Conservation (phyloP, 2,888 invertebrate species). For the Drosophila rubida region DNA sequence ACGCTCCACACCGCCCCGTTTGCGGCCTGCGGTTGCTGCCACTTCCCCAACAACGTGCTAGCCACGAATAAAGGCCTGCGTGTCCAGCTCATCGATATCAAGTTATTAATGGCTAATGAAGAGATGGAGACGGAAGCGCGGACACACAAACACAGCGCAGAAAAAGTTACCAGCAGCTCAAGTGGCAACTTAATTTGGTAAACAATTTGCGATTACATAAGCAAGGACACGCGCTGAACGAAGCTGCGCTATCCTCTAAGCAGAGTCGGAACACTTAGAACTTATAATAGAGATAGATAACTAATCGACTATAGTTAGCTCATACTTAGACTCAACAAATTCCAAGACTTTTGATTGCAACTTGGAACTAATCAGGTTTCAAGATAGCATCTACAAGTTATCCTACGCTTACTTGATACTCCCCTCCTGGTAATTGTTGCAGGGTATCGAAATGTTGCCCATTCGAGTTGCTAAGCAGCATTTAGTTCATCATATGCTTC, state of each 20-base stretch:
- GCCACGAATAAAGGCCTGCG: conserved; percentile 6
- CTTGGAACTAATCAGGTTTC: too few relatives aligned
- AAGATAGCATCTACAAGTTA: too few relatives aligned
- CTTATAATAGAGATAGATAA: too few relatives aligned
- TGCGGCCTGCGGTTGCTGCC: conserved; percentile 59
- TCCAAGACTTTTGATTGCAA: too few relatives aligned
- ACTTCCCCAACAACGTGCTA: conserved; percentile 7
- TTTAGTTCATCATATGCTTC: conserved; percentile 61
- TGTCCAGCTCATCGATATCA: conserved; percentile 69
- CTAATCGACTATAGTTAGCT: too few relatives aligned
- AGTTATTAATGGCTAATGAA: conserved; percentile 80
- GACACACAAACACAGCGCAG: background rate
- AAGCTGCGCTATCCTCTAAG: conserved; percentile 32
- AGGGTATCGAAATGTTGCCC: conserved; percentile 8
- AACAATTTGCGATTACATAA: conserved; percentile 66
- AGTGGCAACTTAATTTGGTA: conserved; percentile 75
- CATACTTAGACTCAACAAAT: too few relatives aligned
- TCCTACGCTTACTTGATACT: background rate
- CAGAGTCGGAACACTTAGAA: background rate
- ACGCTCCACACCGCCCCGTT: conserved; percentile 31
- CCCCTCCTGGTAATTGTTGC: background rate
- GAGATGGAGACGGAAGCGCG: conserved; percentile 34
- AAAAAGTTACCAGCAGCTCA: conserved; percentile 49
- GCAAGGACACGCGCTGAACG: conserved; percentile 7
- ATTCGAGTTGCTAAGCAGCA: conserved; percentile 57